Percentiles rank a stretch among this genome's conserved stretches.
Evolutionary conservation across 2,113 vertebrate species (phyloP).

Genomic region (Crotophaga sulcirostris): DNA sequence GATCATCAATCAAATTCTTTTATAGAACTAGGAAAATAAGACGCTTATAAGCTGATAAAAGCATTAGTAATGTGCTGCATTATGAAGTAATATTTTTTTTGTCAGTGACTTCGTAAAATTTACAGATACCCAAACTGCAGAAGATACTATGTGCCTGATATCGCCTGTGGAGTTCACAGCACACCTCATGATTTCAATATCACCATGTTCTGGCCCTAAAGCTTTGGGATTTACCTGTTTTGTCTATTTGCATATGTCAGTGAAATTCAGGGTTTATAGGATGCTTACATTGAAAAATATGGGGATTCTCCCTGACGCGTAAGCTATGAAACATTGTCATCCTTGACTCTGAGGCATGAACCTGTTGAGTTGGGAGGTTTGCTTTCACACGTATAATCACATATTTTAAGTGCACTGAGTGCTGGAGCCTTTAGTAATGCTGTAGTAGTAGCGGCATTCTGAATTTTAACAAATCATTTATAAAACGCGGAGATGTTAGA

Average conservation of each 20-base stretch:
- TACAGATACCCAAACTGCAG: neutral
- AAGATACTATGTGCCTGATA: neutral
- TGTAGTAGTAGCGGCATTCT: neutral
- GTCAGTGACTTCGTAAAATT: neutral
- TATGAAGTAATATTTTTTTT: neutral
- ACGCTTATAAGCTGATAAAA: neutral
- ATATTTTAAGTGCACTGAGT: neutral
- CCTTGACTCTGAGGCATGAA: neutral
- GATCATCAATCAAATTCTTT: neutral
- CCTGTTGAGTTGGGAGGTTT: neutral
- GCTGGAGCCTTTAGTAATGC: neutral
- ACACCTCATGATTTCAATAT: neutral
- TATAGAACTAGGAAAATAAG: neutral
- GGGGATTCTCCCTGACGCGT: neutral
- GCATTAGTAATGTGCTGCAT: neutral
- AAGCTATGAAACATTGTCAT: neutral
- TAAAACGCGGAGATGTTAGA: neutral
- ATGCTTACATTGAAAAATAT: neutral
- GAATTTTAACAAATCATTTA: neutral
- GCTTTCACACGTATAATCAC: neutral
- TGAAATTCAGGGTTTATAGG: neutral
- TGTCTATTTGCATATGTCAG: neutral
- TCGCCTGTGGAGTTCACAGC: neutral
- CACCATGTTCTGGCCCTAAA: neutral
- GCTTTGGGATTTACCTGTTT: neutral